Base-by-base conservation (phyloP, 2,113 vertebrate genomes). In the Synodontis membranacea region DNA sequence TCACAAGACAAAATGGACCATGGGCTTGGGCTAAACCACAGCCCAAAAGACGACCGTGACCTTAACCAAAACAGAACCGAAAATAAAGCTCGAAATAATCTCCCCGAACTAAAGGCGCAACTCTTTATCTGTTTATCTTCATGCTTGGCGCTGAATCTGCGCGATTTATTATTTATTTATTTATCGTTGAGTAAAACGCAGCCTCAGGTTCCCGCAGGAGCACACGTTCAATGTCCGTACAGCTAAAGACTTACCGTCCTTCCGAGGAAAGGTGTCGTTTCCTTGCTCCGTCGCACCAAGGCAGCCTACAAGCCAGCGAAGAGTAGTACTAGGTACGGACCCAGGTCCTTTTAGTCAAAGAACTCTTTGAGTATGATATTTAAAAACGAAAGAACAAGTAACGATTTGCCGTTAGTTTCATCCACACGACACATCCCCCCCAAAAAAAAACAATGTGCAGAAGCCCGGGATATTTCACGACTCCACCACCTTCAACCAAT, bases 361-460 rank as follows among this genome's bases (percentile, higher is more conserved):
- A 58, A 10, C n/a, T n/a, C n/a, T n/a, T 12, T n/a, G 14, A 46
- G 28, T 46, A 46, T 1, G 25, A n/a, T 48, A 25, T 25, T 6
- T n/a, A n/a, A 42, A 42, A 62, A 56, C 23, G 4, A 10, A 14
- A 31, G 31, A 58, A 79, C 25, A 34, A 0, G 23, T 34, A 37
- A 23, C 2, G 4, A 54, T n/a, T 25, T 28, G 42, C 42, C 81
- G 68, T 68, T 74, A 72, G 87, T 91, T 89, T 68, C 46, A 6
- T 48, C 42, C 62, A 70, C 48, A 79, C 82, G 88, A 89, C 91
- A 90, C 90, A 93, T 89, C 85, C 74, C 84, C 88, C n/a, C n/a
- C n/a, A n/a, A n/a, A n/a, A n/a, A n/a, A n/a, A 88, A 89, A 94
- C 93, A 93, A 92, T 91, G 88, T 92, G 88, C 78, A 90, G 82